phyloP scores from a whole-genome alignment of 2,888 invertebrate species.

The Agriopis leucophaearia region DNA sequence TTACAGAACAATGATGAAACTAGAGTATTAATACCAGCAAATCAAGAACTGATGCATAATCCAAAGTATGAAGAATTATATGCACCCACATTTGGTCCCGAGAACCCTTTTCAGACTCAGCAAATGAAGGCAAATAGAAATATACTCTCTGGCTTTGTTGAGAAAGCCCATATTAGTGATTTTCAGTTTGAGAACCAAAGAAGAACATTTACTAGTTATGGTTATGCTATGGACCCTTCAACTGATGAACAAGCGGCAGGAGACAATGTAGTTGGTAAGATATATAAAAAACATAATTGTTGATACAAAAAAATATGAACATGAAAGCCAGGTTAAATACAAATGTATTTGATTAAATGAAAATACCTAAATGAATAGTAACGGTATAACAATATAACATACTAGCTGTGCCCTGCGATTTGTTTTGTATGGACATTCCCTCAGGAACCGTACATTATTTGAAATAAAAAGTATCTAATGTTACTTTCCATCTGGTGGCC shows the following conservation, averaged over 20 bases:
- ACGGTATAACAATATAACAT: too few species aligned
- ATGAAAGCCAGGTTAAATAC: too few species aligned
- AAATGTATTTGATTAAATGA: too few species aligned
- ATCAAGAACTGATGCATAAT: conserved; percentile 95
- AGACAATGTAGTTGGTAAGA: conserved; percentile 82
- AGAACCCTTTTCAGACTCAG: conserved; percentile 96
- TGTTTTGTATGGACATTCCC: too few species aligned
- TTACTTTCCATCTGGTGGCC: too few species aligned
- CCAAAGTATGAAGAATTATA: conserved; percentile 98
- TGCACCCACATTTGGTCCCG: conserved; percentile 96
- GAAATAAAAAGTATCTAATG: too few species aligned
- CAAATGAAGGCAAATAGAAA: conserved; percentile 96
- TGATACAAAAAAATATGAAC: too few species aligned
- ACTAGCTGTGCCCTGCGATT: too few species aligned
- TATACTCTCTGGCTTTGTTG: conserved; percentile 97
- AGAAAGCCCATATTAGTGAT: conserved; percentile 97
- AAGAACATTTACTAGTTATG: conserved; percentile 97
- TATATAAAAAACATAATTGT: not conserved
- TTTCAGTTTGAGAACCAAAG: conserved; percentile 99
- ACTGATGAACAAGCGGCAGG: conserved; percentile 83
- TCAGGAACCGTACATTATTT: too few species aligned
- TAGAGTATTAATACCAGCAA: conserved; percentile 91
- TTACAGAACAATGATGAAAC: conserved; percentile 90
- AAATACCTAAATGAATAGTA: too few species aligned
- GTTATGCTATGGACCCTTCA: conserved; percentile 98